phyloP scores from a whole-genome alignment of 2,888 invertebrate genomes.

The Tolmerus cingulatus region DNA sequence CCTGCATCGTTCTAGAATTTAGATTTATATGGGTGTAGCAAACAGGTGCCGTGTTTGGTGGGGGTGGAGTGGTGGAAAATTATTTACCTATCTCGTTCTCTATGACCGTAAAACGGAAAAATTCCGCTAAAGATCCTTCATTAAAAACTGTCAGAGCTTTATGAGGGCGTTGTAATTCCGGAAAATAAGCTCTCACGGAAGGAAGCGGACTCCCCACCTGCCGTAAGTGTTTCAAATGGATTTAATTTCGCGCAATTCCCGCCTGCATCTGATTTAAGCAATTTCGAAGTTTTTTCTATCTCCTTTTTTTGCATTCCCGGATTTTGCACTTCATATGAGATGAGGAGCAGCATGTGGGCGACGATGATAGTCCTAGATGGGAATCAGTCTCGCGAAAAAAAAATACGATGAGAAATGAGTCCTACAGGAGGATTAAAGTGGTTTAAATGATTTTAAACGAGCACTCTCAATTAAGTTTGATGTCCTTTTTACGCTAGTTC shows the following conservation, averaged over 20 bases:
- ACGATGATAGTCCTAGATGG: neutral
- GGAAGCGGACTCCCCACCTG: neutral
- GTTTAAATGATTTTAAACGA: neutral
- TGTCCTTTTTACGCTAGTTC: neutral
- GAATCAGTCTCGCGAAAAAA: neutral
- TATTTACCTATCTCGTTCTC: neutral
- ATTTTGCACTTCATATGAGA: neutral
- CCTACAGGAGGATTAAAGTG: neutral
- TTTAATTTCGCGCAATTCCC: neutral
- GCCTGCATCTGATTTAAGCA: neutral
- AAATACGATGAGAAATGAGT: neutral
- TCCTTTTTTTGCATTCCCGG: neutral
- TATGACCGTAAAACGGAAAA: slow-evolving; percentile 4
- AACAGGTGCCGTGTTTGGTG: slow-evolving; percentile 7
- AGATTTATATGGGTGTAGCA: neutral
- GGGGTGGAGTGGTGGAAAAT: neutral
- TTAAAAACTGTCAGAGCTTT: slow-evolving; percentile 34
- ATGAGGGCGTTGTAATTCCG: neutral
- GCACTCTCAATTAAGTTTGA: neutral
- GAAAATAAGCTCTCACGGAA: slow-evolving; percentile 14
- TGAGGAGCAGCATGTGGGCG: neutral
- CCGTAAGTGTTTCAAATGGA: neutral
- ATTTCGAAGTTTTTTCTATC: neutral
- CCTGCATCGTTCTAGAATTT: neutral
- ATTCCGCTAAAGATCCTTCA: slow-evolving; percentile 25